Evolutionary conservation across 2,113 vertebrate species (phyloP), one percentile per base, ranked within the genome.

Genomic region (Hepsetus odoe): DNA sequence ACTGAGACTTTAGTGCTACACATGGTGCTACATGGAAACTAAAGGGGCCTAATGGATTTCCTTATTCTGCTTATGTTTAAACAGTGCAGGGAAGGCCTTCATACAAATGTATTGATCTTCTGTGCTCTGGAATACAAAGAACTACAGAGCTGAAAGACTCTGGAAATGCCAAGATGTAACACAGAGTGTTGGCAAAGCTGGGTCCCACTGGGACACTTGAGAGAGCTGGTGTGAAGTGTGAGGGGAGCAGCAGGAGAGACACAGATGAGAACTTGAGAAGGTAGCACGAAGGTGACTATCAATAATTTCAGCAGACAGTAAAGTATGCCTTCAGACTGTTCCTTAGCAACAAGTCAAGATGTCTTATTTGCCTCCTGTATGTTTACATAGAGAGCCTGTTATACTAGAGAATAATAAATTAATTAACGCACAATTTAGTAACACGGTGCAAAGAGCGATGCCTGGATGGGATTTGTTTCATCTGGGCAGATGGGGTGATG

Each of bases 341-440:
- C 51, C 81, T 71, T 82, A 79, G 81, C 81, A 79, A 82, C 81
- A 10, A 65, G 72, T 26, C 53, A 51, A 53, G 32, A 73, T 64
- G 26, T 44, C 61, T 30, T n/a, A n/a, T 30, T 35, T 46, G 62
- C 22, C 56, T 79, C 32, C 22, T 62, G 74, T 64, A 79, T 75
- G 56, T 79, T 20, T 38, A 24, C 32, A 67, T 38, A 8, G 22
- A 40, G 40, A 40, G 44, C 59, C 61, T 26, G 20, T 24, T 65
- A 65, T 65, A 20, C 11, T 68, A 22, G 33, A 64, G 40, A 28
- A 18, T 64, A 58, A 49, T 74, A 24, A 24, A 2, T 24, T 55
- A 22, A 22, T 55, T 11, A 4, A 0, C 9, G 9, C 24, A 20
- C 46, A 20, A 2, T 49, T 20, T 5, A 20, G 16, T 20, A 2